Evolutionary conservation across 2,888 invertebrate genomes (phyloP).

Genomic region (Hemithea aestivaria): DNA sequence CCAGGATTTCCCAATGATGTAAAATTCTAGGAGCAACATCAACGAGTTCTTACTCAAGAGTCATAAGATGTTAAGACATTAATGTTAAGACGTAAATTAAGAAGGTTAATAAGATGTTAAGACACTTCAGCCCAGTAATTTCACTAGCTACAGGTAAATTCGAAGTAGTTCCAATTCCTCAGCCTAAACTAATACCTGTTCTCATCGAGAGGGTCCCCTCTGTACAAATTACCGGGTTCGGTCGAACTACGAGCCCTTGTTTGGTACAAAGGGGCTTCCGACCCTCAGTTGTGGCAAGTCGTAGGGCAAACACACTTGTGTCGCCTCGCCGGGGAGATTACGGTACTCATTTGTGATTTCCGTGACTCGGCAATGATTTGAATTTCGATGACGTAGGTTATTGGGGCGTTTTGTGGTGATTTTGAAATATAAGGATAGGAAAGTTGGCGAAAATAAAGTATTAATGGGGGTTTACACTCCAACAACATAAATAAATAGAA

Average conservation of each 20-base stretch:
- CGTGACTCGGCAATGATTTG: conserved; percentile 26
- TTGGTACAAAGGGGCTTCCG: conserved; percentile 48
- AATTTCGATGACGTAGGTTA: conserved; percentile 16
- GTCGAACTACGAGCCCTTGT: conserved; percentile 46
- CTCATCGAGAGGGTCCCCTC: conserved; percentile 41
- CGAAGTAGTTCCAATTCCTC: conserved; percentile 4
- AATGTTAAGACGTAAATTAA: no score
- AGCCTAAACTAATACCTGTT: conserved; percentile 25
- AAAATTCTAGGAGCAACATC: no score
- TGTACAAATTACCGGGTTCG: conserved; percentile 58
- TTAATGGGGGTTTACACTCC: no score
- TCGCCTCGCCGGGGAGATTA: conserved; percentile 37
- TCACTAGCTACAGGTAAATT: conserved; percentile 9
- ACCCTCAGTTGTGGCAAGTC: conserved; percentile 59
- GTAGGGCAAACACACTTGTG: conserved; percentile 59
- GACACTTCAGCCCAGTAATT: no score
- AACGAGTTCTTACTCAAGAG: no score
- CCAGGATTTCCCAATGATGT: no score
- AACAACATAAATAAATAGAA: no score
- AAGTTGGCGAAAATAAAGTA: no score
- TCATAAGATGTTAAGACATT: no score
- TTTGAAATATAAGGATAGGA: no score
- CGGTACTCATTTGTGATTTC: conserved; percentile 43
- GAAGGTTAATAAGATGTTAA: no score
- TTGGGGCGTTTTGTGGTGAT: conserved; percentile 2